Percentiles rank a stretch among this genome's conserved stretches.
Conservation (phyloP, 2,113 vertebrate species). For the Ameiurus melas region DNA sequence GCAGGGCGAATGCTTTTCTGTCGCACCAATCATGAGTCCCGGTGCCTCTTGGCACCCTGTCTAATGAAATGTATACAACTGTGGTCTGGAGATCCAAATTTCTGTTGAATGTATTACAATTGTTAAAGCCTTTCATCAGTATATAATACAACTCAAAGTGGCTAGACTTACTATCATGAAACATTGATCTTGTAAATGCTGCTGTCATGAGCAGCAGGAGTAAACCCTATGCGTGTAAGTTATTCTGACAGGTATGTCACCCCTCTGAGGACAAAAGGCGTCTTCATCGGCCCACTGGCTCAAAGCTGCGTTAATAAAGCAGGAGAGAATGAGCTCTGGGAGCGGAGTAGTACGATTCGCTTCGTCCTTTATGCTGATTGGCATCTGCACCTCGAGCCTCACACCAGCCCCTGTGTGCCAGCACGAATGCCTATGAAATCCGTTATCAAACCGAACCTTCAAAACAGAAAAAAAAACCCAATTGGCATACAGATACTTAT, state of each 20-base stretch:
- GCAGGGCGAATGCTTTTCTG: background rate
- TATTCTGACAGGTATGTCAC: conserved; percentile 10
- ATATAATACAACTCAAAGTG: background rate
- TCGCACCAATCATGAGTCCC: background rate
- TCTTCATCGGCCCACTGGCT: background rate
- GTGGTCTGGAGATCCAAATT: background rate
- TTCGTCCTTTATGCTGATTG: conserved; percentile 11
- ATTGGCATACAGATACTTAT: conserved; percentile 4
- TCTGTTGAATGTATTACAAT: background rate
- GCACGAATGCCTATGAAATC: background rate
- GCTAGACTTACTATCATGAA: background rate
- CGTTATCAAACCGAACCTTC: background rate
- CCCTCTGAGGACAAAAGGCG: conserved; percentile 18
- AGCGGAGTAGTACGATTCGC: background rate
- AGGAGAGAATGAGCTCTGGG: conserved; percentile 21
- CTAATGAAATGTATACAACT: background rate
- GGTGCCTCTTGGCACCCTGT: background rate
- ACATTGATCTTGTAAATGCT: background rate
- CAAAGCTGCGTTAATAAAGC: conserved; percentile 14
- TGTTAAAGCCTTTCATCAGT: background rate
- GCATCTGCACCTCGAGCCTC: conserved; percentile 22
- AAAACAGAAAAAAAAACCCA: background rate
- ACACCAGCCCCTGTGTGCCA: background rate
- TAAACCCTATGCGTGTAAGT: conserved; percentile 24
- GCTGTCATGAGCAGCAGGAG: background rate